phyloP scores from a whole-genome alignment of 2,113 vertebrate genomes.

The Neoarius graeffei region DNA sequence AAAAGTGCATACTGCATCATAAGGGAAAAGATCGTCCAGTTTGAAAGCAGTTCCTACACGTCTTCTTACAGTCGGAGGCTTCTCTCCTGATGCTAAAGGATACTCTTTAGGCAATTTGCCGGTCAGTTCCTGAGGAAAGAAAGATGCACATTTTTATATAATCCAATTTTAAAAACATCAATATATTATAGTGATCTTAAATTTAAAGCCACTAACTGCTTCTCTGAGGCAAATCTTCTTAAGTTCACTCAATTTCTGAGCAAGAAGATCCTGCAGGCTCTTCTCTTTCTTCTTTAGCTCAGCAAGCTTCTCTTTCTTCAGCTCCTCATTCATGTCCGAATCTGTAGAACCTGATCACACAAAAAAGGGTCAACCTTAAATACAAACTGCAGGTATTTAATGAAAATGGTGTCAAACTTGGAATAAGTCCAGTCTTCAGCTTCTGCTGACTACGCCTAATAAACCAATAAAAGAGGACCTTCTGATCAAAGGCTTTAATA shows the following conservation, averaged over 20 bases:
- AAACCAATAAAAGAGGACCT: not conserved
- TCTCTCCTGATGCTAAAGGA: conserved; percentile 85
- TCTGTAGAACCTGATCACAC: conserved; percentile 83
- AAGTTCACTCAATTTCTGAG: conserved; percentile 87
- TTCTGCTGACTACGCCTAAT: not conserved
- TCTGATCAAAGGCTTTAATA: not conserved
- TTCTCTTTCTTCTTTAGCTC: conserved; percentile 91
- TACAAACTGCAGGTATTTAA: not conserved
- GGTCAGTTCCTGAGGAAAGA: conserved; percentile 81
- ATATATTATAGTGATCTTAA: not conserved
- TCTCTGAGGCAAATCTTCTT: conserved; percentile 92
- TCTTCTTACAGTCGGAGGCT: conserved; percentile 80
- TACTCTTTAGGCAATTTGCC: conserved; percentile 92
- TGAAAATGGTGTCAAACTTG: not conserved
- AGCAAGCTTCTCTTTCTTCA: conserved; percentile 89
- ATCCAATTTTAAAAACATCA: not conserved
- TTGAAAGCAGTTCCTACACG: conserved; percentile 88
- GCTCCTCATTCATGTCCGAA: conserved; percentile 88
- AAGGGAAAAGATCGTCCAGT: conserved; percentile 85
- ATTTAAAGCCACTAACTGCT: conserved; percentile 73
- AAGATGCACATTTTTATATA: conserved; percentile 19
- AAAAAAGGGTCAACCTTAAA: not conserved
- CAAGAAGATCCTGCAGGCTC: conserved; percentile 82
- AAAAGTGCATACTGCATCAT: conserved; percentile 77
- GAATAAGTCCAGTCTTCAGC: not conserved